Base-by-base conservation (phyloP, 2,888 invertebrate genomes). In the Apodemia duryi region DNA sequence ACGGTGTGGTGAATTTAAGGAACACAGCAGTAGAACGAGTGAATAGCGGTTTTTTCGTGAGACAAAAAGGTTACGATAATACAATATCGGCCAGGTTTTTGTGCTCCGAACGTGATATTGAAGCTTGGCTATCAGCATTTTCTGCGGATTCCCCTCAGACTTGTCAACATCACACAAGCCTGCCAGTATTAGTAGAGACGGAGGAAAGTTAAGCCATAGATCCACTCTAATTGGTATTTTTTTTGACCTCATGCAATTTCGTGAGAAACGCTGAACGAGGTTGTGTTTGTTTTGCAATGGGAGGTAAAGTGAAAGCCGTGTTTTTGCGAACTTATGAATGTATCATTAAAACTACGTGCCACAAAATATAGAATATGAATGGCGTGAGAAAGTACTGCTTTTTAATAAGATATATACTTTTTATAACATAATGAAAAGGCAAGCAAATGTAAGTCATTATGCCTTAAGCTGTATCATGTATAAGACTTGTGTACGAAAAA, bases 31-130 rank as follows among this genome's bases (percentile, higher is more conserved):
- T 94, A 61, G 93, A 94, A 72, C 86, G 90, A 62, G 85, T 86
- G 2, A 91, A 88, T 68, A 86, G 85, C 63, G 94, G 94, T 1
- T 93, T 94, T 74, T 83, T 89, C 49, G 90, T 94, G 9, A 79
- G 94, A 60, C 94, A 94, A 77, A 93, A 93, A 71, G 94, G 93
- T n/a, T 93, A 93, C 77, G 94, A 94, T 74, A 93, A 93, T 38
- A 92, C 94, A 21, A 90, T 94, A 69, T 91, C 92, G 1, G 86
- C 94, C 9, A 94, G 93, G 69, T 94, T 94, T 77, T 76, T 93
- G 72, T 94, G 94, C 71, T 86, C 93, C 29, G 89, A 93, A 66
- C 84, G 93, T 66, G 94, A 94, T 51, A 75, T 94, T 67, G 93
- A 93, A 35, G 87, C 93, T 51, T 94, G 94, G 94, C 78, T 94